Conservation (phyloP, 2,113 vertebrate species). For the Taurulus bubalis region DNA sequence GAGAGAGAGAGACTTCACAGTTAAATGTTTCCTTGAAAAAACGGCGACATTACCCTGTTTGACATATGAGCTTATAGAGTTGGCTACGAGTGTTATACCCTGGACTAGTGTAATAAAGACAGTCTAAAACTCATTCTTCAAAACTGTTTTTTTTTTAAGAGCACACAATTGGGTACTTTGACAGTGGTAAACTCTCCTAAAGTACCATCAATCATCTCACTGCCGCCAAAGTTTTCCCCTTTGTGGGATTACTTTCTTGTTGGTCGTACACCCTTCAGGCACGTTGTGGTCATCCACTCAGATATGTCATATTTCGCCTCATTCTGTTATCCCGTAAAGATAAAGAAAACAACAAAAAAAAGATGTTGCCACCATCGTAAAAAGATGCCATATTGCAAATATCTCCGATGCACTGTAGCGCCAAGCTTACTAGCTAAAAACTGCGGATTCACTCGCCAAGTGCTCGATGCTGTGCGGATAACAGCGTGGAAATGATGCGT, state of each 20-base stretch:
- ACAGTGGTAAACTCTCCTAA: conserved; percentile 62
- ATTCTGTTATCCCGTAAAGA: conserved; percentile 22
- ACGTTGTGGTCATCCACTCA: conserved; percentile 32
- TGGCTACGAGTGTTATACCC: conserved; percentile 49
- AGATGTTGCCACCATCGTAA: background rate
- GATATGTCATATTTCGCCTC: conserved; percentile 47
- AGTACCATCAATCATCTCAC: conserved; percentile 66
- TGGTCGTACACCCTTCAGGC: conserved; percentile 46
- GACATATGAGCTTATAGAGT: conserved; percentile 53
- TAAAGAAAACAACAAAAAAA: background rate
- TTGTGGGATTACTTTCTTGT: conserved; percentile 58
- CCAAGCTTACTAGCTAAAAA: conserved; percentile 40
- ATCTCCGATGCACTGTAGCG: conserved; percentile 4
- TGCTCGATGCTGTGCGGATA: conserved; percentile 62
- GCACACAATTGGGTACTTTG: conserved; percentile 66
- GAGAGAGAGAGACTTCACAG: conserved; percentile 32
- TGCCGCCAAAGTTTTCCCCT: conserved; percentile 40
- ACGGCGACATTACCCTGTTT: conserved; percentile 7
- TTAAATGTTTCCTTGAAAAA: conserved; percentile 28
- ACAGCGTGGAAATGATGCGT: conserved; percentile 72
- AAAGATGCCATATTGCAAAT: background rate
- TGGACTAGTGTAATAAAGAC: conserved; percentile 56
- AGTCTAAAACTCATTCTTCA: conserved; percentile 62
- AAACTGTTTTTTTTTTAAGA: conserved; percentile 49
- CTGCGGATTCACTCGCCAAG: conserved; percentile 54